A percentile compares a stretch with the other conserved stretches of the same genome.
phyloP scores from a whole-genome alignment of 2,113 vertebrate species.

The Blennius ocellaris region DNA sequence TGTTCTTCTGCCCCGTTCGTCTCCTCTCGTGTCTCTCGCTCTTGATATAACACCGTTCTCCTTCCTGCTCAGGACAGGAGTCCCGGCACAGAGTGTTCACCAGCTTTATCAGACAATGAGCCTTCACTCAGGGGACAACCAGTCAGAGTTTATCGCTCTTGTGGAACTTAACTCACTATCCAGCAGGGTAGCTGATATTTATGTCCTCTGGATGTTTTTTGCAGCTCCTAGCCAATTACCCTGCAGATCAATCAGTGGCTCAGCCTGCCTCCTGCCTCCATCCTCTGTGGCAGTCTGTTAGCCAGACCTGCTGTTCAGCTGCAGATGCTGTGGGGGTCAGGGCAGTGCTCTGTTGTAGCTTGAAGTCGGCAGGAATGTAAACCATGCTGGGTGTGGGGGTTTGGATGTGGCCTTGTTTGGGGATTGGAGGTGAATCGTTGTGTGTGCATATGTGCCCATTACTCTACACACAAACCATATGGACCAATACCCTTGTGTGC shows the following conservation, averaged over 20 bases:
- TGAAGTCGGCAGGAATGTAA: constrained; percentile 45
- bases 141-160: constrained; percentile 66
- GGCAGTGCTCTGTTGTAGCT: constrained; percentile 37
- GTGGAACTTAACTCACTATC: constrained; percentile 62
- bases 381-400: constrained; percentile 13
- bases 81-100: constrained; percentile 53
- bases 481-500: constrained; percentile 5
- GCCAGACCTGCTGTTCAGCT: constrained; percentile 66
- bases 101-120: constrained; percentile 61
- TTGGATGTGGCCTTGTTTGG: constrained; percentile 23
- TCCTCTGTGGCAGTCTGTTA: constrained; percentile 69
- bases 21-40: constrained; percentile 14
- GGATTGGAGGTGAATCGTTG: constrained; percentile 4
- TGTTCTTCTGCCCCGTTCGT: constrained; percentile 9
- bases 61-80: constrained; percentile 22
- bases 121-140: constrained; percentile 57
- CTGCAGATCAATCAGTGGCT: constrained; percentile 74
- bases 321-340: constrained; percentile 63
- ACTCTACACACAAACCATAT: constrained; percentile 15
- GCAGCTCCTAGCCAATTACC: constrained; percentile 72
- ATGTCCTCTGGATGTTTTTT: constrained; percentile 62
- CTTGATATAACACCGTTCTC: constrained; percentile 27
- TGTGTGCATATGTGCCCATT: neutral
- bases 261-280: constrained; percentile 55
- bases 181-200: constrained; percentile 68